Base-by-base conservation (phyloP, 2,888 invertebrate species). In the Ophion costatus region DNA sequence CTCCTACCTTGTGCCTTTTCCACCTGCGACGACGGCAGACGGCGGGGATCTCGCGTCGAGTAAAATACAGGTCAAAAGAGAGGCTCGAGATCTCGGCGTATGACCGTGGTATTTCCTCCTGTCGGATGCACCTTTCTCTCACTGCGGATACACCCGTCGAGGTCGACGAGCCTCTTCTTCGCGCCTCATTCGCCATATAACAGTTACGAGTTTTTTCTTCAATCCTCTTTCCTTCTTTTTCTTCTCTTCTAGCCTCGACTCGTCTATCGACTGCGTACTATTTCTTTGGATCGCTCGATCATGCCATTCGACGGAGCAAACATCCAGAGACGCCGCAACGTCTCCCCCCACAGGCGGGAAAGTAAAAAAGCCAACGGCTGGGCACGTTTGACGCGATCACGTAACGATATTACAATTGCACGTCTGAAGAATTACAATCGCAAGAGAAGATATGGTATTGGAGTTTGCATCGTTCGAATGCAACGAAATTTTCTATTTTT, bases 101-200 rank as follows among this genome's bases (percentile, higher is more conserved):
- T 80, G 78, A 70, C 83, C 82, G 77, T 78, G 86, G 85, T 87
- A 83, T 86, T 84, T 86, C 87, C 82, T 78, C 85, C 76, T 86
- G 86, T 87, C 83, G 84, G 85, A 90, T 88, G 86, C 88, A 89
- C 87, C 88, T 89, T 88, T 87, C 88, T 88, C 86, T 83, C 82
- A 82, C 73, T 75, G 79, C 86, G 83, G 79, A 87, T 86, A 84
- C 87, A 84, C 88, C 79, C 87, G 85, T 86, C 86, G 83, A 89
- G 84, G 86, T 84, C 85, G 86, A 85, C 86, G 89, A 84, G 84
- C 86, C 71, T 81, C 78, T 17, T 82, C 80, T 84, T 84, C 86
- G 82, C 85, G 82, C 82, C 82, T 85, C 82, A 80, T 76, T 85
- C 80, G 76, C 80, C 70, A 59, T 59, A 74, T 45, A 71, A 78